Base-by-base conservation (phyloP, 1,140 invertebrate species). In the Adoxophyes honmai region DNA sequence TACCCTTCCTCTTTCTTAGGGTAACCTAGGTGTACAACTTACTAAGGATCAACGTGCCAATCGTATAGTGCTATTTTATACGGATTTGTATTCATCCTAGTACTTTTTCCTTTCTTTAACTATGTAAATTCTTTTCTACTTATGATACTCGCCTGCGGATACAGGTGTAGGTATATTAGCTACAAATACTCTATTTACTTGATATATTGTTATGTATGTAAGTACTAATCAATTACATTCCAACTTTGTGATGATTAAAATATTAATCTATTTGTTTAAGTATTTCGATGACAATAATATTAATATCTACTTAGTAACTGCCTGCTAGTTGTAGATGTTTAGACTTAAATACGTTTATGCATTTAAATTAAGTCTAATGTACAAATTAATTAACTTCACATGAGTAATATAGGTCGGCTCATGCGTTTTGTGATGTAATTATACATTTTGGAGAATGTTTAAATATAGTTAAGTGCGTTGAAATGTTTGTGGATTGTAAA, bases 341-440 rank as follows among this genome's bases (percentile, higher is more conserved):
- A 72, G 57, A 37, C 4, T 66, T 58, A 73, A 44, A 59, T 70
- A 73, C 70, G 73, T 73, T 78, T 68, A 76, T 81, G 83, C 83
- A 86, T 86, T 86, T 86, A 81, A 76, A 60, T 73, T 73, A 61
- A 52, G 42, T 48, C 21, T 80, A 72, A 79, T 86, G 81, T 86
- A 84, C 81, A 85, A 84, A 86, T 78, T 78, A 84, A 86, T 78
- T 78, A 83, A 81, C 78, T 75, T 75, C 56, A 70, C 76, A 74
- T 75, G 73, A 73, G 78, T 75, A 55, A 55, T 34, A 63, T 71
- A 67, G 67, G 52, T 66, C 42, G 68, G 75, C 75, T 76, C 77
- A 66, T 76, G 78, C 65, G 59, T 70, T 81, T 71, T 84, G 82
- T 86, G 82, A 86, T 81, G 73, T 83, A 69, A 73, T 58, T 44